phyloP scores from a whole-genome alignment of 2,113 vertebrate genomes.

The Acrocephalus kingi region DNA sequence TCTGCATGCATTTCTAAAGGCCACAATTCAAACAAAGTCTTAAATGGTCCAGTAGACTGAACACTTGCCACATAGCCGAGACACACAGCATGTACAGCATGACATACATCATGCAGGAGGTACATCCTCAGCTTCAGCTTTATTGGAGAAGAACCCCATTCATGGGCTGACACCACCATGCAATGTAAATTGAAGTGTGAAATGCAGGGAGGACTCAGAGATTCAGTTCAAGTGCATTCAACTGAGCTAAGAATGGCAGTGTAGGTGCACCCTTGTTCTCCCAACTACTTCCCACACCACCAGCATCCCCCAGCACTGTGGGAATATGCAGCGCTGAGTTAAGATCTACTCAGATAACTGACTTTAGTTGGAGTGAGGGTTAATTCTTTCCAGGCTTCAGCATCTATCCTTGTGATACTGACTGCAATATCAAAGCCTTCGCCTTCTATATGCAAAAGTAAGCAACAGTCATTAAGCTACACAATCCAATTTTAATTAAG shows the following conservation, averaged over 20 bases:
- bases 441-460: neutral
- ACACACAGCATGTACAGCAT: fast-evolving
- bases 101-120: neutral
- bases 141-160: neutral
- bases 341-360: neutral
- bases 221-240: neutral
- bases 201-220: neutral
- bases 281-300: neutral
- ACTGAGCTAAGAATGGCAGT: neutral
- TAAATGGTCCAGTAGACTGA: neutral
- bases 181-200: neutral
- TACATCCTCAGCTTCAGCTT: neutral
- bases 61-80: neutral
- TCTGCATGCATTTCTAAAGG: neutral
- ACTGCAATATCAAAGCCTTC: neutral
- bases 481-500: neutral
- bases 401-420: neutral
- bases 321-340: fast-evolving
- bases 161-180: neutral
- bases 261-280: neutral
- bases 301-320: neutral
- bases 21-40: neutral
- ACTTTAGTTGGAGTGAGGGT: neutral
- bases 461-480: neutral
- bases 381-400: neutral